Evolutionary conservation across 2,797 vertebrate genomes (phyloP).

Genomic region (Gastrophryne carolinensis): DNA sequence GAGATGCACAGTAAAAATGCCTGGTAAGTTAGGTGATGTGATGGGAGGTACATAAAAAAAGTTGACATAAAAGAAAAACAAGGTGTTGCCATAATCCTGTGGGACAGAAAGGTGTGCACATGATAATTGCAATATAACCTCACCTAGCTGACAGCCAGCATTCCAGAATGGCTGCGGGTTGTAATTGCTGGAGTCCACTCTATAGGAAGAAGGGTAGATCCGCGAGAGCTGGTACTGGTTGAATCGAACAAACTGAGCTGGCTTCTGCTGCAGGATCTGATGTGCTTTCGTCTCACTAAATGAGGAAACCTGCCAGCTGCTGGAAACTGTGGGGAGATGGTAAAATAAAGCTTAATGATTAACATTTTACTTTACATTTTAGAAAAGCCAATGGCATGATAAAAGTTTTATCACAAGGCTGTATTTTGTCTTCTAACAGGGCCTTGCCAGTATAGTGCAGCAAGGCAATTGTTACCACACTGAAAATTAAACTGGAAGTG

Average conservation of each 20-base stretch:
- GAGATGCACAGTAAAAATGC: too few relatives aligned
- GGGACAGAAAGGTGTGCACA: not conserved
- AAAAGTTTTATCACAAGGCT: not conserved
- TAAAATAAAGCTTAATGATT: not conserved
- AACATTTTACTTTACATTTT: too few relatives aligned
- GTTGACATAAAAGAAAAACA: too few relatives aligned
- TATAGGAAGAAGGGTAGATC: slow-evolving; percentile 93
- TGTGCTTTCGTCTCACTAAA: slow-evolving; percentile 96
- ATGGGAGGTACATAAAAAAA: too few relatives aligned
- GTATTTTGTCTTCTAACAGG: not conserved
- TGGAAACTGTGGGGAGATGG: slow-evolving; percentile 61
- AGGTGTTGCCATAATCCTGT: too few relatives aligned
- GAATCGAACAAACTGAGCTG: slow-evolving; percentile 80
- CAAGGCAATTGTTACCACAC: too few relatives aligned
- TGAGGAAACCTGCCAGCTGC: slow-evolving; percentile 94
- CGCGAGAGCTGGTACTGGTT: slow-evolving; percentile 94
- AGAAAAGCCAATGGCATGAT: not conserved
- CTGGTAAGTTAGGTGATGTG: too few relatives aligned
- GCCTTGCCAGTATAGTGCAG: not conserved
- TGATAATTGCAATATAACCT: slow-evolving; percentile 21
- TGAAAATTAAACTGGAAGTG: too few relatives aligned
- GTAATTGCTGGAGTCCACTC: slow-evolving; percentile 97
- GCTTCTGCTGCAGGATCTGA: slow-evolving; percentile 92
- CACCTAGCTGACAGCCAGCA: slow-evolving; percentile 92
- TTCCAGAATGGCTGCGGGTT: slow-evolving; percentile 98